Conservation (phyloP, 2,888 invertebrate species). For the Pogonocherus hispidulus region DNA sequence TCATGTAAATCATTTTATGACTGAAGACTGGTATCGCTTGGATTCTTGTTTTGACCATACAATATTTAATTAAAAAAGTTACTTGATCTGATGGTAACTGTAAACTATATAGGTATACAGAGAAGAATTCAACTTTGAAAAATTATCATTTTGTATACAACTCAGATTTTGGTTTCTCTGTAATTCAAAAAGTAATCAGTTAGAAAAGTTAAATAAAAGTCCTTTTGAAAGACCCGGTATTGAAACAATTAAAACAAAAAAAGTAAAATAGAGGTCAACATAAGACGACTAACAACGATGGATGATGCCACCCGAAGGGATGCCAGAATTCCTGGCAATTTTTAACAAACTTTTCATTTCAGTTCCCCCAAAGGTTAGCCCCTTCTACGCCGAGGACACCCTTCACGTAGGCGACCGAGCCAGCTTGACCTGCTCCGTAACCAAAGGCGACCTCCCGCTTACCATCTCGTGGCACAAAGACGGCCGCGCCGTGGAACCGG, state of each 20-base stretch:
- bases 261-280: neutral
- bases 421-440: conserved; percentile 81
- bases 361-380: conserved; percentile 85
- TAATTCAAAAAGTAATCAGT: no score
- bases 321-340: conserved; percentile 3
- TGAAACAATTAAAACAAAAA: neutral
- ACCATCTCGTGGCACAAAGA: conserved; percentile 85
- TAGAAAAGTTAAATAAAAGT: no score
- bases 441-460: conserved; percentile 82
- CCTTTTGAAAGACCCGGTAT: neutral
- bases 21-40: no score
- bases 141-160: no score
- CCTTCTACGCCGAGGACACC: conserved; percentile 78
- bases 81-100: no score
- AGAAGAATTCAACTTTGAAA: no score
- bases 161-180: no score
- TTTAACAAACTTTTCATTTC: conserved; percentile 64
- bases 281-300: neutral
- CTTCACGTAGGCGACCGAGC: conserved; percentile 82
- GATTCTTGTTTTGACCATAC: no score
- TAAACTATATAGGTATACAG: no score
- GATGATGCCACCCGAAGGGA: neutral
- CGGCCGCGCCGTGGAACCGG: conserved; percentile 75
- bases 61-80: no score
- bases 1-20: no score